phyloP scores from a whole-genome alignment of 1,140 invertebrate genomes.

The Bursaphelenchus mucronatus region DNA sequence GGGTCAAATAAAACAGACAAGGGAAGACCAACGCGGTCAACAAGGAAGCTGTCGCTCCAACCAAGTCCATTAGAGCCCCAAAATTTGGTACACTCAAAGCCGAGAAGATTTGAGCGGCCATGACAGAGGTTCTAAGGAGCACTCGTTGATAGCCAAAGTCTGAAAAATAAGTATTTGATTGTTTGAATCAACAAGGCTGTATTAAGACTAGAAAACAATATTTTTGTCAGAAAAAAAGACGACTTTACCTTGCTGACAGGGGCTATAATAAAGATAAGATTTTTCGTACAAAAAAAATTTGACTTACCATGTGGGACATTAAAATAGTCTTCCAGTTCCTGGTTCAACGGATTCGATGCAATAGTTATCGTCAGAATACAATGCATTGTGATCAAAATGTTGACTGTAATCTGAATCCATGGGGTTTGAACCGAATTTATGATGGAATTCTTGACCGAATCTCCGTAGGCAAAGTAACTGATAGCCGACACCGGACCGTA shows the following conservation, averaged over 20 bases:
- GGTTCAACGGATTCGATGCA: slow-evolving; percentile 27
- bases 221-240: no score
- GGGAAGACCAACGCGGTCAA: slow-evolving; percentile 24
- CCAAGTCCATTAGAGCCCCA: slow-evolving; percentile 18
- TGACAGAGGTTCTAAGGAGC: slow-evolving; percentile 13
- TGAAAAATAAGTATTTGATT: slow-evolving; percentile 13
- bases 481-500: slow-evolving; percentile 16
- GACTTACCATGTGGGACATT: slow-evolving; percentile 18
- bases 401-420: slow-evolving; percentile 27
- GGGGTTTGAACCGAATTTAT: slow-evolving; percentile 31
- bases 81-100: slow-evolving; percentile 21
- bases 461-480: slow-evolving; percentile 18
- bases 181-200: not conserved
- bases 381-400: slow-evolving; percentile 27
- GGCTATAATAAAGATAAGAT: no score
- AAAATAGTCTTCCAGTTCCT: slow-evolving; percentile 31
- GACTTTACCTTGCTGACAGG: no score
- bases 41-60: slow-evolving; percentile 26
- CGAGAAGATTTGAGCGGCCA: slow-evolving; percentile 20
- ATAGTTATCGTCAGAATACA: slow-evolving; percentile 28
- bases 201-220: no score
- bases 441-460: slow-evolving; percentile 26
- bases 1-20: slow-evolving; percentile 19
- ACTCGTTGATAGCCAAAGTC: slow-evolving; percentile 26
- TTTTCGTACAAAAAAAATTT: no score